phyloP scores from a whole-genome alignment of 2,113 vertebrate genomes.

The Thomomys bottae region DNA sequence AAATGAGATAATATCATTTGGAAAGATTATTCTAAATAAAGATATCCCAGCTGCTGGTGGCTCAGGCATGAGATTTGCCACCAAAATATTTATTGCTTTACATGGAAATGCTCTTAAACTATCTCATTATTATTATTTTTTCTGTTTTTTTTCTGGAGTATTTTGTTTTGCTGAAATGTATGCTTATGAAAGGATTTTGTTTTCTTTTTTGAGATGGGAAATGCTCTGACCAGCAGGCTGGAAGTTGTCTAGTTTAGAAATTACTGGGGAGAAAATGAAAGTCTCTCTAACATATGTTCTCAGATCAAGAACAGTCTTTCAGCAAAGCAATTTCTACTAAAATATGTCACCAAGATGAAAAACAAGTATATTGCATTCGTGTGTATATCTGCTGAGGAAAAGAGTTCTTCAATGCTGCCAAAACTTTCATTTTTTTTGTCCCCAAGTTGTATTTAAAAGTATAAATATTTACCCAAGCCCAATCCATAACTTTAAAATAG shows the following conservation, averaged over 20 bases:
- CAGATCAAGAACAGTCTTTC: neutral
- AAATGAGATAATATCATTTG: slow-evolving; percentile 67
- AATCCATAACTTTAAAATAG: neutral
- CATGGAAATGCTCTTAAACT: neutral
- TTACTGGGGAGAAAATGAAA: neutral
- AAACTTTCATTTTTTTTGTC: slow-evolving; percentile 21
- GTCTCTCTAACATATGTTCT: neutral
- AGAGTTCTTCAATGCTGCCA: neutral
- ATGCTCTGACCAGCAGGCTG: neutral
- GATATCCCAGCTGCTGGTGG: slow-evolving; percentile 40
- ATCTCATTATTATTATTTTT: neutral
- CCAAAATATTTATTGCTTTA: neutral
- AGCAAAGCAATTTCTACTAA: neutral
- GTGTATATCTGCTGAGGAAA: neutral
- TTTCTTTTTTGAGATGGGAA: neutral
- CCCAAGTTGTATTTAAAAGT: slow-evolving; percentile 36
- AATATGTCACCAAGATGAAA: neutral
- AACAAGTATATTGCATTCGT: neutral
- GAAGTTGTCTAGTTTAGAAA: neutral
- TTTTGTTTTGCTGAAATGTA: neutral
- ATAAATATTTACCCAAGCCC: neutral
- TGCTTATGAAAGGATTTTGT: neutral
- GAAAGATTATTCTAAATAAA: slow-evolving; percentile 60
- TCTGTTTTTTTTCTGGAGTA: slow-evolving; percentile 32
- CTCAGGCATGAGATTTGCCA: neutral